These are phyloP conservation scores for Glossophaga mutica DNA, from an alignment of 2,797 vertebrate genomes.

Conservation along the genomic window DNA sequence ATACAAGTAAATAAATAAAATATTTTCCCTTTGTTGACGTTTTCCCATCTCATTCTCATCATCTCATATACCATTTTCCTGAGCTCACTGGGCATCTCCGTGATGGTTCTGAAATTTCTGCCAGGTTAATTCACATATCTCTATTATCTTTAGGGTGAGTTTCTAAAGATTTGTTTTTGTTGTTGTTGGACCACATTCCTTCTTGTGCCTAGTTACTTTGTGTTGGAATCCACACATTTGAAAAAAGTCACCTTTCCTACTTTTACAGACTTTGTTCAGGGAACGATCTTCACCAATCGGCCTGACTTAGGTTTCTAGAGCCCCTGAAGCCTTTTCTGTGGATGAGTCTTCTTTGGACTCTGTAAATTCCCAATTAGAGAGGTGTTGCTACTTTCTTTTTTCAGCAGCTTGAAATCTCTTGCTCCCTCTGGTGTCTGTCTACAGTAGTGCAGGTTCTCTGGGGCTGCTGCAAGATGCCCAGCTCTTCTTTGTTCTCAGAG, in stretches of 20 bases:
- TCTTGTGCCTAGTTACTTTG: neutral
- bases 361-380: neutral
- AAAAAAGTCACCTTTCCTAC: neutral
- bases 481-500: neutral
- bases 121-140: neutral
- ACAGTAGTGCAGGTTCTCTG: neutral
- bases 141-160: neutral
- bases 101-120: neutral
- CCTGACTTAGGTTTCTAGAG: neutral
- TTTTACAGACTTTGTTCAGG: neutral
- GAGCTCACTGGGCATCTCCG: neutral
- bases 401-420: neutral
- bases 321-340: neutral
- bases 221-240: neutral
- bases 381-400: neutral
- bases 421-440: neutral
- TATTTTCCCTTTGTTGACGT: neutral
- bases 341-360: neutral
- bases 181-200: neutral
- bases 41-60: neutral
- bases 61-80: neutral
- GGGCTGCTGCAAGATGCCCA: neutral
- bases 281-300: neutral
- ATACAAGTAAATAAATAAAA: too few species aligned
- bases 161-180: neutral